Percentiles rank a stretch among this genome's conserved stretches.
Conservation (phyloP, 2,888 invertebrate genomes). For the Horisme vitalbata region DNA sequence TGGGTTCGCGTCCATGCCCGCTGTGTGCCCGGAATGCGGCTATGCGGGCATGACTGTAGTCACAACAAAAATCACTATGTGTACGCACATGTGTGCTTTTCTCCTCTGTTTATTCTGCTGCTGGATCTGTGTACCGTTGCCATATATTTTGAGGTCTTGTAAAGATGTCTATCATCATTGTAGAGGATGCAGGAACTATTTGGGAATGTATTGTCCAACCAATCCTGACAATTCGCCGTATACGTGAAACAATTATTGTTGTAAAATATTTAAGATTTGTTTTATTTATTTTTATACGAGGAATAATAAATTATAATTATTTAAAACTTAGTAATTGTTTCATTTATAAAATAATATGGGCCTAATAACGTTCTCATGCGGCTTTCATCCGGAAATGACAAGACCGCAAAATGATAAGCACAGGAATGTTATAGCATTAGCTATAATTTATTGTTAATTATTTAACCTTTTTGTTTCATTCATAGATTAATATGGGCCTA, state of each 20-base stretch:
- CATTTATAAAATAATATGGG: no score
- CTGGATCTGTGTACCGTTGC: slow-evolving; percentile 72
- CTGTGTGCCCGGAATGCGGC: slow-evolving; percentile 69
- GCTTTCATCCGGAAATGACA: no score
- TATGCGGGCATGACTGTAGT: slow-evolving; percentile 62
- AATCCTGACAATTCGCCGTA: slow-evolving; percentile 45
- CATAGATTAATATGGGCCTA: no score
- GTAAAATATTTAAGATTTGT: slow-evolving; percentile 1
- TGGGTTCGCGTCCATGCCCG: slow-evolving; percentile 63
- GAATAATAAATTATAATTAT: no score
- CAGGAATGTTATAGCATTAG: no score
- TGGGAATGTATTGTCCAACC: slow-evolving; percentile 73
- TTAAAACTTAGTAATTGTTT: no score
- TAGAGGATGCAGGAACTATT: slow-evolving; percentile 63
- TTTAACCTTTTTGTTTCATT: no score
- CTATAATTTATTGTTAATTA: no score
- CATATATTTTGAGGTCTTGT: slow-evolving; percentile 70
- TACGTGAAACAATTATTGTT: neutral
- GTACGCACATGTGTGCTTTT: slow-evolving; percentile 70
- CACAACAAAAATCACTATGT: slow-evolving; percentile 60
- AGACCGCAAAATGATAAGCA: no score
- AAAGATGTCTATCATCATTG: slow-evolving; percentile 77
- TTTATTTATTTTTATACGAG: no score
- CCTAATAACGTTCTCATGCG: no score
- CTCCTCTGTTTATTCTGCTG: slow-evolving; percentile 69